A percentile compares a stretch with the other conserved stretches of the same genome.
phyloP scores from a whole-genome alignment of 2,888 invertebrate genomes.

The Lepidonotus clava region DNA sequence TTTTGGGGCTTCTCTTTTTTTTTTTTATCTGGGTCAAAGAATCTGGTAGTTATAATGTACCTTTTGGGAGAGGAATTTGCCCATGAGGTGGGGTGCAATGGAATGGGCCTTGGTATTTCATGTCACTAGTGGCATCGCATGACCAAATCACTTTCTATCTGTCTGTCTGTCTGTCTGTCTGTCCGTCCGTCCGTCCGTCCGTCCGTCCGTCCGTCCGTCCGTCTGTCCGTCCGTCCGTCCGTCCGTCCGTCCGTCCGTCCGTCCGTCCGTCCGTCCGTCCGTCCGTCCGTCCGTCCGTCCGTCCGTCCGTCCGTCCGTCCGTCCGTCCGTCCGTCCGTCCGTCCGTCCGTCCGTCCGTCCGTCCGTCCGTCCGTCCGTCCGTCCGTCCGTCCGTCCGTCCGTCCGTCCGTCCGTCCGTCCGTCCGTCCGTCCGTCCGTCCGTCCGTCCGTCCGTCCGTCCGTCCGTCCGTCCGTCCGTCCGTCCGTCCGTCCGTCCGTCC shows the following conservation, averaged over 20 bases:
- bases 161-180: too few species aligned
- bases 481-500: neutral
- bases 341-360: neutral
- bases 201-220: neutral
- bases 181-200: too few species aligned
- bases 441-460: neutral
- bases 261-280: neutral
- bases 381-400: neutral
- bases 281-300: neutral
- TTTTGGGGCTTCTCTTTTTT: too few species aligned
- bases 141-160: too few species aligned
- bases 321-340: neutral
- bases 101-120: too few species aligned
- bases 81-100: too few species aligned
- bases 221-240: too few species aligned
- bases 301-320: neutral
- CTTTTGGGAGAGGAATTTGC: too few species aligned
- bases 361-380: neutral
- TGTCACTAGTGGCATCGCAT: too few species aligned
- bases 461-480: neutral
- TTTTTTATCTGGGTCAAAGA: too few species aligned
- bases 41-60: too few species aligned
- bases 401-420: neutral
- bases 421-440: neutral
- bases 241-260: neutral